Percentiles rank a stretch among this genome's conserved stretches.
phyloP scores from a whole-genome alignment of 2,888 invertebrate genomes.

The Cacoxenus indagator region DNA sequence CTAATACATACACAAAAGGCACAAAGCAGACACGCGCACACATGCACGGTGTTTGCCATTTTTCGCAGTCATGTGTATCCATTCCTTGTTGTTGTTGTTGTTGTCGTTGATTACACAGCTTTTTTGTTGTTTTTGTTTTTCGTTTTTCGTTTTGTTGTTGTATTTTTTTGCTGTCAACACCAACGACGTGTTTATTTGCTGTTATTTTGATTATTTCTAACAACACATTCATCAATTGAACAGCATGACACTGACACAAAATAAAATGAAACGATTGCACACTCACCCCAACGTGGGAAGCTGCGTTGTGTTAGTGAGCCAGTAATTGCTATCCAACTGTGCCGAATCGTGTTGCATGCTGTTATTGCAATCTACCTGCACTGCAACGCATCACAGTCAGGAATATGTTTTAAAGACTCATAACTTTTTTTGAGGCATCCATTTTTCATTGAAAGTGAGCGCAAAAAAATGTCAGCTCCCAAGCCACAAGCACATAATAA shows the following conservation, averaged over 20 bases:
- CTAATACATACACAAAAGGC: neutral
- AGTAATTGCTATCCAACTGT: too few species aligned
- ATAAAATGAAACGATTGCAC: too few species aligned
- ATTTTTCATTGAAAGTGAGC: too few species aligned
- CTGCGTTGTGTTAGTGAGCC: too few species aligned
- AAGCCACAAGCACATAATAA: too few species aligned
- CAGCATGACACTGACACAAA: slow-evolving; percentile 46
- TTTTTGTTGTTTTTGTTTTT: neutral
- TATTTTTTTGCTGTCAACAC: slow-evolving; percentile 31
- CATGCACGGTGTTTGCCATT: neutral
- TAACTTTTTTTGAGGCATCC: slow-evolving; percentile 29
- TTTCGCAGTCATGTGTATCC: neutral
- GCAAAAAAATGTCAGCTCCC: too few species aligned
- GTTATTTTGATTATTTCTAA: slow-evolving; percentile 32
- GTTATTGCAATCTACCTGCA: neutral
- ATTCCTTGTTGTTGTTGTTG: slow-evolving; percentile 5
- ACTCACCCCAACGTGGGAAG: too few species aligned
- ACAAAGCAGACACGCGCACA: neutral
- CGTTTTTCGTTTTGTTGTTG: neutral
- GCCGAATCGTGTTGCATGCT: neutral
- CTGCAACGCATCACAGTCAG: neutral
- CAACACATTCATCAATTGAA: slow-evolving; percentile 54
- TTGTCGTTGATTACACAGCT: neutral
- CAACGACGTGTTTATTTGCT: slow-evolving; percentile 18
- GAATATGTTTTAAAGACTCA: slow-evolving; percentile 6